Conservation (phyloP, 2,888 invertebrate genomes). For the Uropetala carovei region DNA sequence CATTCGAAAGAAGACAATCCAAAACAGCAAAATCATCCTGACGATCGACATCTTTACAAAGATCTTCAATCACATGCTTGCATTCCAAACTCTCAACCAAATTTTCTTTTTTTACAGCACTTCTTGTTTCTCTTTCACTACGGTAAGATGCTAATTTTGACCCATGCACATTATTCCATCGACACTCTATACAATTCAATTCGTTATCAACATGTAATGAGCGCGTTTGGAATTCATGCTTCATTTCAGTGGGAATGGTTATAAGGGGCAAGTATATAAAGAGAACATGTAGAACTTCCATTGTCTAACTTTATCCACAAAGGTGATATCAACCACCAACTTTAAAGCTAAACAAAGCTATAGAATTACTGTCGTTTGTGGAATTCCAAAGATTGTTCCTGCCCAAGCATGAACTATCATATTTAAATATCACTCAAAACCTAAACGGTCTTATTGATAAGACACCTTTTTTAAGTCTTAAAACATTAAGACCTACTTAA, state of each 20-base stretch:
- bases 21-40: slow-evolving; percentile 31
- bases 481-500: too few relatives aligned
- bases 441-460: too few relatives aligned
- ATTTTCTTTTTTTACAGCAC: not conserved
- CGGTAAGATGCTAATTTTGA: too few relatives aligned
- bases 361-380: too few relatives aligned
- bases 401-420: too few relatives aligned
- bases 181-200: not conserved
- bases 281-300: not conserved
- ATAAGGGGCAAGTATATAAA: not conserved
- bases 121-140: not conserved
- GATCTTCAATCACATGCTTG: slow-evolving; percentile 41
- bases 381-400: too few relatives aligned
- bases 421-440: too few relatives aligned
- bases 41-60: slow-evolving; percentile 1
- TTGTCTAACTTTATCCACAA: not conserved
- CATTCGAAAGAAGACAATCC: slow-evolving; percentile 53
- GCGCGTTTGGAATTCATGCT: not conserved
- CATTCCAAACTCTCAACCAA: slow-evolving; percentile 2
- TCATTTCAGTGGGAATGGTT: not conserved
- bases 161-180: too few relatives aligned
- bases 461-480: too few relatives aligned
- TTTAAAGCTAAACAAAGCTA: too few relatives aligned
- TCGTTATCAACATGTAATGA: not conserved
- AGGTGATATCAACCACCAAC: too few relatives aligned